Evolutionary conservation across 2,113 vertebrate genomes (phyloP).

Genomic region (Numenius arquata): DNA sequence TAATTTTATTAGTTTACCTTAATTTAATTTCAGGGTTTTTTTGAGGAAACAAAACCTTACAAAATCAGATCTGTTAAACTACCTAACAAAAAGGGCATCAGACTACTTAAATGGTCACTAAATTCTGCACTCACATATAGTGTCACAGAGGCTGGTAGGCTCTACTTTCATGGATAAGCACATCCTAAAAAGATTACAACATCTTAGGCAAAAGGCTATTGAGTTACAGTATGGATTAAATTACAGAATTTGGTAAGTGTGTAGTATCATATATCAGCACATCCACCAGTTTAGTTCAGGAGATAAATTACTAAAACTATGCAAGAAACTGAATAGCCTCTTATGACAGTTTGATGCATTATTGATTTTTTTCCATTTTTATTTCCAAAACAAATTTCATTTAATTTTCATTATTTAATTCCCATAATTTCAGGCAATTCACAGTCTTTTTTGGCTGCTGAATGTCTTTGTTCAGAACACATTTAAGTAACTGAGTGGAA

Average conservation of each 20-base stretch:
- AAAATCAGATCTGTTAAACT: not conserved
- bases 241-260: constrained; percentile 58
- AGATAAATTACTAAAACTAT: constrained; percentile 56
- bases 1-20: not conserved
- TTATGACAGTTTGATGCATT: constrained; percentile 32
- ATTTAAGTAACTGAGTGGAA: constrained; percentile 3
- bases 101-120: not conserved
- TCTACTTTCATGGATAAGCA: constrained; percentile 64
- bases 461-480: not conserved
- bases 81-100: not conserved
- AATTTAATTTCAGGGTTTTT: not conserved
- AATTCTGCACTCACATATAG: not conserved
- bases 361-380: constrained; percentile 33
- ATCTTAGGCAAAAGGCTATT: constrained; percentile 57
- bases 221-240: constrained; percentile 54
- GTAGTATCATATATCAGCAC: constrained; percentile 41
- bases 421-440: constrained; percentile 17
- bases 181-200: constrained; percentile 63
- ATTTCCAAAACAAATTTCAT: constrained; percentile 50
- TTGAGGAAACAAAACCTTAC: not conserved
- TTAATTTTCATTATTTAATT: constrained; percentile 49
- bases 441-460: not conserved
- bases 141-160: not conserved
- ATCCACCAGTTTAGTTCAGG: constrained; percentile 29
- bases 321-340: constrained; percentile 44